Evolutionary conservation across 1,140 invertebrate genomes (phyloP).

Genomic region (Lethrus apterus): DNA sequence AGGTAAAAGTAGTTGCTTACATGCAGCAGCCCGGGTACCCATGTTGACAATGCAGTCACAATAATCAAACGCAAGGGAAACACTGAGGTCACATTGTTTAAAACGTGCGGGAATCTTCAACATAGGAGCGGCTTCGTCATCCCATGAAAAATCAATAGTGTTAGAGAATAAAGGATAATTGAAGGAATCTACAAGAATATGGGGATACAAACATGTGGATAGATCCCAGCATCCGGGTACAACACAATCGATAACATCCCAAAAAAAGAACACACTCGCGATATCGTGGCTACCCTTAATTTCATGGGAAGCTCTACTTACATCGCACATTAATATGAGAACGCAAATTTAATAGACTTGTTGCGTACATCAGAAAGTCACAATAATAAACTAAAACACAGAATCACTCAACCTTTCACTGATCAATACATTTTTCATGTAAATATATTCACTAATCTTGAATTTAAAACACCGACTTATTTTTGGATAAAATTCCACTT

Average conservation of each 20-base stretch:
- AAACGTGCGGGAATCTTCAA: conserved; percentile 44
- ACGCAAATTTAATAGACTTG: conserved; percentile 34
- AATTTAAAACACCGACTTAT: no score
- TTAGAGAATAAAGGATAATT: conserved; percentile 38
- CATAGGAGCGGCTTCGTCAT: conserved; percentile 41
- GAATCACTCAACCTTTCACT: background rate
- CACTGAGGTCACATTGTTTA: conserved; percentile 44
- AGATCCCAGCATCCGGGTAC: conserved; percentile 22
- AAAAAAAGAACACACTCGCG: conserved; percentile 29
- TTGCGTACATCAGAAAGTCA: conserved; percentile 24
- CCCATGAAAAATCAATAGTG: conserved; percentile 40
- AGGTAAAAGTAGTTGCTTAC: conserved; percentile 50
- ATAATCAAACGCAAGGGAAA: conserved; percentile 44
- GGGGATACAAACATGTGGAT: conserved; percentile 35
- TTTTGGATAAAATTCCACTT: no score
- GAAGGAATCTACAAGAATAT: conserved; percentile 39
- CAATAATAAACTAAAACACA: background rate
- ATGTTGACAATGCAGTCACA: conserved; percentile 53
- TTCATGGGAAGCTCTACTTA: conserved; percentile 31
- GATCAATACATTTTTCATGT: background rate
- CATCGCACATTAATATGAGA: conserved; percentile 36
- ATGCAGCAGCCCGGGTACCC: conserved; percentile 65
- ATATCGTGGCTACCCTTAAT: conserved; percentile 17
- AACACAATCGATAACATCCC: conserved; percentile 1
- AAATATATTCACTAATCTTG: background rate